Conservation (phyloP, 2,888 invertebrate genomes). For the Eupsilia transversa region DNA sequence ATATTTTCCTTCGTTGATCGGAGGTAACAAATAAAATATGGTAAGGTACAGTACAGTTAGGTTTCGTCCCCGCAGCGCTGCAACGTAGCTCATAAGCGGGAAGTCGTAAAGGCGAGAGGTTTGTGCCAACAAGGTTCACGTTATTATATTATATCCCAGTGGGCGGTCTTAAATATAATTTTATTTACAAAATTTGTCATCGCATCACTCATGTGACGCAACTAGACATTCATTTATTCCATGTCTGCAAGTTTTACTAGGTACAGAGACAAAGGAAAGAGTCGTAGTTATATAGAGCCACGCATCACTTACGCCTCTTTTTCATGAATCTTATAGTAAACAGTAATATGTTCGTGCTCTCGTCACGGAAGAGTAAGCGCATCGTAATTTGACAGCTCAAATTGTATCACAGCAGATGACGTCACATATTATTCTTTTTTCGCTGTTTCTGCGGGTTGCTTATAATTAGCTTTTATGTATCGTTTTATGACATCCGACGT, state of each 20-base stretch:
- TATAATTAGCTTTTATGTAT: slow-evolving; percentile 87
- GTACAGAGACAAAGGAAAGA: slow-evolving; percentile 5
- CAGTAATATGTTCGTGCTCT: slow-evolving; percentile 11
- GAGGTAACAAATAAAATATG: slow-evolving; percentile 34
- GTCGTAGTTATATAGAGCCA: slow-evolving; percentile 9
- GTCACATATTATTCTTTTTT: slow-evolving; percentile 63
- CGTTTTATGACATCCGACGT: slow-evolving; percentile 86
- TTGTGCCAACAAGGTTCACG: slow-evolving; percentile 72
- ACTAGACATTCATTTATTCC: slow-evolving; percentile 19
- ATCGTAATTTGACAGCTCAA: slow-evolving; percentile 53
- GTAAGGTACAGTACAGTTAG: slow-evolving; percentile 32
- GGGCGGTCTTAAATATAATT: slow-evolving; percentile 44
- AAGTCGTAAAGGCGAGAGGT: slow-evolving; percentile 72
- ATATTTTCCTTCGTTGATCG: background rate
- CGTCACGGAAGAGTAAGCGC: slow-evolving; percentile 16
- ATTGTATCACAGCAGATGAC: slow-evolving; percentile 67
- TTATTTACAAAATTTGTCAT: slow-evolving; percentile 49
- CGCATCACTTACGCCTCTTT: slow-evolving; percentile 13
- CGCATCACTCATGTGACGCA: slow-evolving; percentile 9
- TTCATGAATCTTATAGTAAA: slow-evolving; percentile 35
- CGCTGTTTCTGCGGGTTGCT: slow-evolving; percentile 69
- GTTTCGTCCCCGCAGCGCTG: slow-evolving; percentile 48
- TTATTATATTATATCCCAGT: slow-evolving; percentile 56
- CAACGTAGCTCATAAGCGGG: slow-evolving; percentile 64
- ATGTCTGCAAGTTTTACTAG: slow-evolving; percentile 6